A percentile compares a stretch with the other conserved stretches of the same genome.
These are phyloP conservation scores for Plestiodon gilberti DNA, from an alignment of 2,113 vertebrate species.

Conservation along the genomic window DNA sequence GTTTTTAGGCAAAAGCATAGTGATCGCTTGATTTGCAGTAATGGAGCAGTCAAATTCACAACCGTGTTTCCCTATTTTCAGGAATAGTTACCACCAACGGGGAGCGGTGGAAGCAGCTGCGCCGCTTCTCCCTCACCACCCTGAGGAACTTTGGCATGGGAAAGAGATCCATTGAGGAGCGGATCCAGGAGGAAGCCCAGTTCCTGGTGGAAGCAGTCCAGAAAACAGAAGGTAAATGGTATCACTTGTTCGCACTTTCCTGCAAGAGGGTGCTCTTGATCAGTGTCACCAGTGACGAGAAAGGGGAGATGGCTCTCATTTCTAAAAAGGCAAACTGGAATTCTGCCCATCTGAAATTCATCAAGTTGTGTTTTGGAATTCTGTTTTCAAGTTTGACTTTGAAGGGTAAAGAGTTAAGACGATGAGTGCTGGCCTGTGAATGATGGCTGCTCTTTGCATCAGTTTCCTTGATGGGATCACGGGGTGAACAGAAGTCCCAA, in stretches of 20 bases:
- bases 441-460: too few species aligned
- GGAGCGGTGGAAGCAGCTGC: constrained; percentile 57
- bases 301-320: background rate
- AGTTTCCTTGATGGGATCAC: too few species aligned
- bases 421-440: too few species aligned
- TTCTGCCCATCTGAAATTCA: background rate
- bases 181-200: constrained; percentile 65
- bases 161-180: constrained; percentile 67
- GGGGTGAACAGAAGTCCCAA: too few species aligned
- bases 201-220: constrained; percentile 63
- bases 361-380: too few species aligned
- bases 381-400: too few species aligned
- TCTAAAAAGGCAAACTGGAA: background rate
- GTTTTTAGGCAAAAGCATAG: too few species aligned
- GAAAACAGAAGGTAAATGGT: constrained; percentile 63
- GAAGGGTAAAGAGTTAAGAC: too few species aligned
- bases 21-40: too few species aligned
- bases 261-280: background rate
- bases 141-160: constrained; percentile 76
- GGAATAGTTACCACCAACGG: constrained; percentile 27
- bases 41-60: too few species aligned
- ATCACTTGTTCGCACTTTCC: background rate
- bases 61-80: background rate
- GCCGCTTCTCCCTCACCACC: constrained; percentile 57
- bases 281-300: background rate